Evolutionary conservation across 2,888 invertebrate species (phyloP).

Genomic region (Reticulitermes lucifugus): DNA sequence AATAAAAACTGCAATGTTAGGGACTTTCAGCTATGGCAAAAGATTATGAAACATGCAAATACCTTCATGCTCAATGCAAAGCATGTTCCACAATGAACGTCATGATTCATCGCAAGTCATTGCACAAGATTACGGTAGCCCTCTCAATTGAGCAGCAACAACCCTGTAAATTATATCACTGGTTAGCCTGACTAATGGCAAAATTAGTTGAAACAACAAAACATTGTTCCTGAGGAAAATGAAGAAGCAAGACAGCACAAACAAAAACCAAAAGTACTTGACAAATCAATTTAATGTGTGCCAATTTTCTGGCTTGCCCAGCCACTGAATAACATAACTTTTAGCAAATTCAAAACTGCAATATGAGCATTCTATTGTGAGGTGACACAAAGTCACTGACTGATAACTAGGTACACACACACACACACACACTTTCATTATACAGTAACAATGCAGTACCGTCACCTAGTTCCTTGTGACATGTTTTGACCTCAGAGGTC

Average conservation of each 20-base stretch:
- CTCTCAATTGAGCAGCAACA: constrained; percentile 34
- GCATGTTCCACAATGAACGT: constrained; percentile 39
- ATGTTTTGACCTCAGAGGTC: no score
- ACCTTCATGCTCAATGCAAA: constrained; percentile 41
- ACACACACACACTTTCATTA: no score
- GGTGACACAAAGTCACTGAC: no score
- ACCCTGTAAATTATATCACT: constrained; percentile 38
- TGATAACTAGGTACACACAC: no score
- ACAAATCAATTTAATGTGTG: no score
- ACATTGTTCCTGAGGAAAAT: neutral
- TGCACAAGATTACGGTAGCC: constrained; percentile 35
- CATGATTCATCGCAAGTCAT: constrained; percentile 27
- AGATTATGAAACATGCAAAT: constrained; percentile 44
- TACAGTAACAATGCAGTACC: no score
- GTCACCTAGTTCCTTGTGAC: no score
- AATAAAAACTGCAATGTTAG: neutral
- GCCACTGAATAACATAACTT: no score
- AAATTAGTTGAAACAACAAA: constrained; percentile 21
- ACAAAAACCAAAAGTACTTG: neutral
- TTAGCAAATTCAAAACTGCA: no score
- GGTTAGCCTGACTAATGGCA: constrained; percentile 36
- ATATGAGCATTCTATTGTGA: no score
- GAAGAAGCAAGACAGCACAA: neutral
- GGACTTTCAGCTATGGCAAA: constrained; percentile 37
- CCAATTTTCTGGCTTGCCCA: no score